These are phyloP conservation scores for Octopus sinensis DNA, from an alignment of 1,140 invertebrate species.

Conservation along the genomic window DNA sequence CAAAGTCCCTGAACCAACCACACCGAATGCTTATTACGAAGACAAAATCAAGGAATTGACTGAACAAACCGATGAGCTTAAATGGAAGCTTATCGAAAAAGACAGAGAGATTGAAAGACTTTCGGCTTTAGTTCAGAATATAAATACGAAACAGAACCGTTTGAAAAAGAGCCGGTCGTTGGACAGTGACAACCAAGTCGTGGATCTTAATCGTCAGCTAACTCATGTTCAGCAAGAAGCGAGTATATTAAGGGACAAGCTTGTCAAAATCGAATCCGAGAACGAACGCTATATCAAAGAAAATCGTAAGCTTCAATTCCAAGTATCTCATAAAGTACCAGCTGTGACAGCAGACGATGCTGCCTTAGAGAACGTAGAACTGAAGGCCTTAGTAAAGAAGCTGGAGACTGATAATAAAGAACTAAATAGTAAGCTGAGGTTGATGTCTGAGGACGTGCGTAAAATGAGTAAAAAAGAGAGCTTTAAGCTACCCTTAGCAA, in stretches of 20 bases:
- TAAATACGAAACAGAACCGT: constrained; percentile 57
- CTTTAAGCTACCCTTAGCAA: background rate
- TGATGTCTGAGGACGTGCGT: constrained; percentile 59
- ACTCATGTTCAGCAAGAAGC: constrained; percentile 74
- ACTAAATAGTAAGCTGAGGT: constrained; percentile 63
- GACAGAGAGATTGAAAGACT: constrained; percentile 76
- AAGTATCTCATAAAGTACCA: constrained; percentile 26
- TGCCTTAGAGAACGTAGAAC: constrained; percentile 41
- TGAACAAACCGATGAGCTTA: constrained; percentile 65
- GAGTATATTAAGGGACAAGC: constrained; percentile 64
- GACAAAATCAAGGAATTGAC: constrained; percentile 44
- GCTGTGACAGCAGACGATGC: constrained; percentile 41
- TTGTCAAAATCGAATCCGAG: constrained; percentile 68
- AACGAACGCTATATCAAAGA: constrained; percentile 72
- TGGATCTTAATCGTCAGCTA: constrained; percentile 71
- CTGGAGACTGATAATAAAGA: constrained; percentile 37
- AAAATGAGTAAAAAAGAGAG: constrained; percentile 61
- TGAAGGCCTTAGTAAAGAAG: constrained; percentile 35
- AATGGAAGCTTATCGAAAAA: constrained; percentile 77
- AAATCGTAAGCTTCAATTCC: constrained; percentile 65
- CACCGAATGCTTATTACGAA: constrained; percentile 45
- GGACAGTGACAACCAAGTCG: constrained; percentile 60
- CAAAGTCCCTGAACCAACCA: constrained; percentile 31
- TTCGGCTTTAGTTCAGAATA: constrained; percentile 67
- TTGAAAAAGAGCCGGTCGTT: constrained; percentile 49